Percentiles rank a stretch among this genome's conserved stretches.
phyloP scores from a whole-genome alignment of 23 tunicate genomes.

The Ascidia mentula region DNA sequence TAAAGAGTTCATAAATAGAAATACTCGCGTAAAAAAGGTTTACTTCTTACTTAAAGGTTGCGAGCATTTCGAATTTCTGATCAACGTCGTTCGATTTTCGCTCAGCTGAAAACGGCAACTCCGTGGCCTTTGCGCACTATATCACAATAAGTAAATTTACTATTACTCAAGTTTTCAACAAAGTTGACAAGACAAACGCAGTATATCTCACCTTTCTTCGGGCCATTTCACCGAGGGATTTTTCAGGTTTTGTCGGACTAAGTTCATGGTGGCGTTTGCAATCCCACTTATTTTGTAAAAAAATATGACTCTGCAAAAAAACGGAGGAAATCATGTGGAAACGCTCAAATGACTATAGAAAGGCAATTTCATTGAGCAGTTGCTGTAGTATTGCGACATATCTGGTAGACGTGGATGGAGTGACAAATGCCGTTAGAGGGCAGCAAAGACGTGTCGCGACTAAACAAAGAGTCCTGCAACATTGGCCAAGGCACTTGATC shows the following conservation, averaged over 20 bases:
- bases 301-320: not conserved
- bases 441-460: too few species aligned
- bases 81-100: not conserved
- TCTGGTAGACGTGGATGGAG: too few species aligned
- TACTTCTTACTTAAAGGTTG: not conserved
- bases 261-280: not conserved
- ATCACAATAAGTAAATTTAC: too few species aligned
- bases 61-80: slow-evolving; percentile 1
- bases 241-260: slow-evolving; percentile 2
- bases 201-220: not conserved
- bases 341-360: too few species aligned
- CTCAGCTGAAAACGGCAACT: not conserved
- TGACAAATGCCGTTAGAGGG: too few species aligned
- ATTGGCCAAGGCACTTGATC: too few species aligned
- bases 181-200: not conserved
- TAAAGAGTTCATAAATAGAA: too few species aligned
- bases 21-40: too few species aligned
- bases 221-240: not conserved
- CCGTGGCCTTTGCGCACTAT: not conserved
- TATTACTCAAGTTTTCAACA: not conserved
- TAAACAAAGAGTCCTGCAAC: too few species aligned
- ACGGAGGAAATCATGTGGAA: too few species aligned
- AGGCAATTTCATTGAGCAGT: too few species aligned
- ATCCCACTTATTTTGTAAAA: not conserved
- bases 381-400: too few species aligned